Evolutionary conservation across 2,113 vertebrate species (phyloP).

Genomic region (Pimephales promelas): DNA sequence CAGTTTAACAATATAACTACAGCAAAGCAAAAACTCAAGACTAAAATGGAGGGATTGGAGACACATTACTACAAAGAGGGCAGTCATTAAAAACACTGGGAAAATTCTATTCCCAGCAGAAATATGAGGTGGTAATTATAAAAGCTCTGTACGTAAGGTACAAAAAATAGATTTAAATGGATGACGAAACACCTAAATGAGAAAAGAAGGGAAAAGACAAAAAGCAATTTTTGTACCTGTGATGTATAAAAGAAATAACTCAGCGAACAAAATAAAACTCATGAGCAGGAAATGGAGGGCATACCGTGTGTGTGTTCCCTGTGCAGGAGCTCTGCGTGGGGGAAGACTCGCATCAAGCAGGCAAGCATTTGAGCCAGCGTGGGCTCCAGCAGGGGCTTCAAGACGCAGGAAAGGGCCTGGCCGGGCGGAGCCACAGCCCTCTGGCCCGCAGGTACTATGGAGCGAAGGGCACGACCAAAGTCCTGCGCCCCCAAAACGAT

Average conservation of each 20-base stretch:
- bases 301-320: slow-evolving; percentile 86
- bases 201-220: neutral
- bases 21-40: neutral
- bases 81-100: slow-evolving; percentile 53
- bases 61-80: neutral
- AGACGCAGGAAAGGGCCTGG: slow-evolving; percentile 85
- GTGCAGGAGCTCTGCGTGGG: slow-evolving; percentile 89
- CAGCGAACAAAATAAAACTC: too few relatives aligned
- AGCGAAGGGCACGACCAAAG: slow-evolving; percentile 92
- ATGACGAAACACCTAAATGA: neutral
- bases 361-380: slow-evolving; percentile 81
- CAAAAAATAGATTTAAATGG: neutral
- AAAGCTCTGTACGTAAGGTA: slow-evolving; percentile 47
- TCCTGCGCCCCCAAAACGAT: slow-evolving; percentile 91
- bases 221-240: neutral
- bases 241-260: neutral
- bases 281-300: neutral
- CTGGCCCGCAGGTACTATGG: slow-evolving; percentile 95
- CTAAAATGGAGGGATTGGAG: neutral
- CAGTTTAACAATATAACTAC: neutral
- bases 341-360: slow-evolving; percentile 91
- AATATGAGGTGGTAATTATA: slow-evolving; percentile 56
- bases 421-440: slow-evolving; percentile 89
- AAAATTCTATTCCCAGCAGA: slow-evolving; percentile 50
- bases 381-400: slow-evolving; percentile 87